Base-by-base conservation (phyloP, 2,797 vertebrate genomes). In the Sitta carolinensis region DNA sequence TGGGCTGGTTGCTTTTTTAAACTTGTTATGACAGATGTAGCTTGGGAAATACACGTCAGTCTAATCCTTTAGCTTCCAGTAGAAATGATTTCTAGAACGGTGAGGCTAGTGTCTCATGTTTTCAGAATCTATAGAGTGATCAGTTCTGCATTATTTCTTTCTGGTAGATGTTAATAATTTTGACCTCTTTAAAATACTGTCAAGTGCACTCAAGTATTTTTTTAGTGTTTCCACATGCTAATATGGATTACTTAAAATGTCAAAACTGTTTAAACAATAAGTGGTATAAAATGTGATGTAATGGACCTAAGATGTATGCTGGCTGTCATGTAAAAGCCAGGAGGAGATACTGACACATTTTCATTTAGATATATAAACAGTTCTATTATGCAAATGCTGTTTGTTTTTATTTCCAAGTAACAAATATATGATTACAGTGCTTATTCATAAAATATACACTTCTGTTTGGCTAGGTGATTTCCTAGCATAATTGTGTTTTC, bases 1-100 rank as follows among this genome's bases (percentile, higher is more conserved):
- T 96, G 94, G 95, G 72, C 86, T 97, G 92, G 77, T 96, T 96
- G 84, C 93, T 81, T 97, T 97, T 98, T 97, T 82, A 96, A 96
- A 93, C 90, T 69, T 96, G 68, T 95, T 97, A 78, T 97, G 96
- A 97, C 95, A 97, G 94, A 94, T 97, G 95, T 93, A 96, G 87
- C 87, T 97, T 94, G 91, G 96, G 87, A 97, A 94, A 96, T 93
- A 57, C 16, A 92, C 9, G 82, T 97, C 96, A 97, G 94, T 90
- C 94, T 94, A 95, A 96, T 95, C 86, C 70, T 88, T 96, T 91
- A 81, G 59, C 77, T 94, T 95, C 86, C 85, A 68, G 87, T 87
- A 90, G 93, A 96, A 93, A 73, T 73, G 86, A 74, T 96, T 94
- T 94, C 67, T 93, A 76, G 73, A 91, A 48, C 40, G 22, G 54